Evolutionary conservation across 2,797 vertebrate genomes (phyloP).

Genomic region (Esox masquinongy): DNA sequence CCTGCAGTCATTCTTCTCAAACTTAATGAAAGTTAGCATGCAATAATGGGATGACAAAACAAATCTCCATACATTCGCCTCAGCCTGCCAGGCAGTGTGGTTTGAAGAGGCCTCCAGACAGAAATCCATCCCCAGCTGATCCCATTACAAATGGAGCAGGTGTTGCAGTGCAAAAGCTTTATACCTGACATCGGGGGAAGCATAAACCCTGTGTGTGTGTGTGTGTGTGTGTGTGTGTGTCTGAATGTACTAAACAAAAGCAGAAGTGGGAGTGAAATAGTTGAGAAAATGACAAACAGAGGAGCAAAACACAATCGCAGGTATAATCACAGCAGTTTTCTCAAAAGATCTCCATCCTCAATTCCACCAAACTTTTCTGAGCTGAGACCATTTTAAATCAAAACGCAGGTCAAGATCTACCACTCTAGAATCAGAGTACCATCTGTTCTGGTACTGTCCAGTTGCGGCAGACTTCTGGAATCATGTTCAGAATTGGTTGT

Average conservation of each 20-base stretch:
- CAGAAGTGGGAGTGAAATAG: neutral
- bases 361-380: no score
- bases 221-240: neutral
- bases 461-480: no score
- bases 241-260: constrained; percentile 1
- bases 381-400: no score
- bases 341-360: no score
- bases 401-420: no score
- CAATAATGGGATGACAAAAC: constrained; percentile 55
- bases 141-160: neutral
- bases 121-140: constrained; percentile 10
- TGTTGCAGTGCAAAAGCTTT: neutral
- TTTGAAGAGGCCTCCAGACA: neutral
- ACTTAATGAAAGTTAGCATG: constrained; percentile 54
- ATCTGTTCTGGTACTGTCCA: no score
- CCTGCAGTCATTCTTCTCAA: constrained; percentile 38
- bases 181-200: neutral
- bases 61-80: constrained; percentile 36
- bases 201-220: neutral
- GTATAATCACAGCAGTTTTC: neutral
- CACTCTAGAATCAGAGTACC: no score
- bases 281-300: constrained; percentile 1
- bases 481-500: no score
- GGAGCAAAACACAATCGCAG: neutral
- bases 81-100: constrained; percentile 33